Conservation (phyloP, 2,113 vertebrate species). For the Eubucco bourcierii region DNA sequence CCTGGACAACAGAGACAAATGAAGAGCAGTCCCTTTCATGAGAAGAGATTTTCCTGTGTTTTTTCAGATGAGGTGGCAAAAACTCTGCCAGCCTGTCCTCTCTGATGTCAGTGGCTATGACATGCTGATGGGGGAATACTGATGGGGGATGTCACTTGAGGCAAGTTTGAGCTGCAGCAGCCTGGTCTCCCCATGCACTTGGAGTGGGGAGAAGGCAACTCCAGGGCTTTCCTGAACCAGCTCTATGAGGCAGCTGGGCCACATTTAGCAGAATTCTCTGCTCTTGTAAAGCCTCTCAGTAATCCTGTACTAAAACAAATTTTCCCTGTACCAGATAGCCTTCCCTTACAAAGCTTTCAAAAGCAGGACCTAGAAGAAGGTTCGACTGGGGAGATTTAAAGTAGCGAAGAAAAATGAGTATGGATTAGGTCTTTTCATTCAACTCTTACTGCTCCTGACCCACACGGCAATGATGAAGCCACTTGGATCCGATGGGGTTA, state of each 20-base stretch:
- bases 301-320: not conserved
- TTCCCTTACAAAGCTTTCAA: not conserved
- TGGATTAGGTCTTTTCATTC: not conserved
- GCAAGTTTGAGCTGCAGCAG: not conserved
- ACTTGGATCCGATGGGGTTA: not conserved
- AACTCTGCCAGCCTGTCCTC: not conserved
- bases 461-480: not conserved
- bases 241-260: not conserved
- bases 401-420: not conserved
- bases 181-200: fast-evolving
- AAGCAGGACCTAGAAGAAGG: not conserved
- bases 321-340: not conserved
- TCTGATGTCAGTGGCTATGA: not conserved
- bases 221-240: fast-evolving
- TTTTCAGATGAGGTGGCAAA: not conserved
- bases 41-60: not conserved
- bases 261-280: not conserved
- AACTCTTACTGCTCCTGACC: fast-evolving
- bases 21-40: fast-evolving
- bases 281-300: not conserved
- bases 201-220: not conserved
- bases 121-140: fast-evolving
- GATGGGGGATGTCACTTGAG: not conserved
- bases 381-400: not conserved
- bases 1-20: fast-evolving